Percentiles rank a stretch among this genome's conserved stretches.
phyloP scores from a whole-genome alignment of 1,140 invertebrate species.

The Archegozetes longisetosus region DNA sequence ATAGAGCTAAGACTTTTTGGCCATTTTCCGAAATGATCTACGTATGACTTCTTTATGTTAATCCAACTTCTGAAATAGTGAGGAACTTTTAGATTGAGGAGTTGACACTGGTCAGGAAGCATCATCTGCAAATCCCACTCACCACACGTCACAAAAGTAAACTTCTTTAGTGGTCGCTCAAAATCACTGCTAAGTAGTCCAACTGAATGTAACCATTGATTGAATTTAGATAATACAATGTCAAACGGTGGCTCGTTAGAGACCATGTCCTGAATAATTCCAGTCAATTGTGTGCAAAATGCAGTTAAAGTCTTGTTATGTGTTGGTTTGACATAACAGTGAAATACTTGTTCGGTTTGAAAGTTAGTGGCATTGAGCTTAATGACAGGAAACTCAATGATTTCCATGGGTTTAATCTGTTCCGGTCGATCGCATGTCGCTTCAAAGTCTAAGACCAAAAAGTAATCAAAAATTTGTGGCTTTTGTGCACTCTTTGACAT shows the following conservation, averaged over 20 bases:
- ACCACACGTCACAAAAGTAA: conserved; percentile 19
- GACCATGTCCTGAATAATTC: conserved; percentile 13
- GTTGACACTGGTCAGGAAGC: conserved; percentile 9
- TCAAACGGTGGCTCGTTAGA: conserved; percentile 10
- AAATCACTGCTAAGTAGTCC: not conserved
- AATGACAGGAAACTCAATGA: conserved; percentile 47
- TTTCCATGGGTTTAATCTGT: conserved; percentile 36
- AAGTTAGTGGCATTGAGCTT: conserved; percentile 38
- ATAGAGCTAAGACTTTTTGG: conserved; percentile 13
- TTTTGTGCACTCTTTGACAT: too few species aligned
- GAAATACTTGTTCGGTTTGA: conserved; percentile 37
- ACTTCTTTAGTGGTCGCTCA: not conserved
- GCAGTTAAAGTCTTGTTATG: conserved; percentile 34
- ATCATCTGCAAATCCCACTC: conserved; percentile 12
- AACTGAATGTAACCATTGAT: conserved; percentile 5
- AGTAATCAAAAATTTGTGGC: conserved; percentile 32
- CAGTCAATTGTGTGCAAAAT: conserved; percentile 37
- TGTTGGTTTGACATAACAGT: conserved; percentile 41
- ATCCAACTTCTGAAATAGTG: conserved; percentile 16
- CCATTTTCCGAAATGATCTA: conserved; percentile 4
- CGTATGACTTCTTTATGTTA: conserved; percentile 18
- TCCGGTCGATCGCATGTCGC: conserved; percentile 36
- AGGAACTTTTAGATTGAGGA: not conserved
- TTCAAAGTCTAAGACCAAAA: conserved; percentile 44
- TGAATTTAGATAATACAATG: conserved; percentile 6